Base-by-base conservation (phyloP, 2,888 invertebrate species). In the Ernsta delagoae region DNA sequence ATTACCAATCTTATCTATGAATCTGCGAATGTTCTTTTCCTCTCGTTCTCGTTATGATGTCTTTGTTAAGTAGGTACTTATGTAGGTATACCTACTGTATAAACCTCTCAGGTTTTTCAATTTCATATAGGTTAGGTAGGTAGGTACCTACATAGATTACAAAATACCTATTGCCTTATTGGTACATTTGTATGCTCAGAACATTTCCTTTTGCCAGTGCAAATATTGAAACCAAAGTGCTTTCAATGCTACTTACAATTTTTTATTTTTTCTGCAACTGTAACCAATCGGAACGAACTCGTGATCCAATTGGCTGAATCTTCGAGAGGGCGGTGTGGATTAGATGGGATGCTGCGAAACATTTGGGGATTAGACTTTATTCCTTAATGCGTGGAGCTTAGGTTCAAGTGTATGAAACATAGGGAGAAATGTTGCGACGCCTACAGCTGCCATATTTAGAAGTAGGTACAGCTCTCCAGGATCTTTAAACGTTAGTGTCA, bases 241-340 rank as follows among this genome's bases (percentile, higher is more conserved):
- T 76, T 75, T 36, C 74, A 85, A 60, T 70, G 66, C 65, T 80
- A 84, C 79, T 78, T 85, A 86, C 84, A 69, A 61, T 59, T 36
- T 79, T 60, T 9, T 8, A 60, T 78, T 83, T 83, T 85, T 87
- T 87, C 85, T 79, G 77, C 79, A 79, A 78, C 71, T 88, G 88
- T 90, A 90, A 87, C 92, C 92, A 93, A 93, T 92, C 84, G 81
- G 78, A 80, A 74, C 73, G 73, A 70, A 65, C 73, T 73, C 60
- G 67, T 70, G 50, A 70, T 78, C 77, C 78, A 71, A 92, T 92
- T 92, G 92, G 92, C 72, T 71, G 74, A 70, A 75, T 72, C 69
- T 71, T 70, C 70, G 36, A 72, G 74, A 77, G 78, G 92, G 91
- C 90, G 90, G 84, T 74, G 74, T 81, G 78, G 82, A 82, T 86